Evolutionary conservation across 2,888 invertebrate genomes (phyloP), one percentile per base, ranked within the genome.

Genomic region (Thymelicus lineola): DNA sequence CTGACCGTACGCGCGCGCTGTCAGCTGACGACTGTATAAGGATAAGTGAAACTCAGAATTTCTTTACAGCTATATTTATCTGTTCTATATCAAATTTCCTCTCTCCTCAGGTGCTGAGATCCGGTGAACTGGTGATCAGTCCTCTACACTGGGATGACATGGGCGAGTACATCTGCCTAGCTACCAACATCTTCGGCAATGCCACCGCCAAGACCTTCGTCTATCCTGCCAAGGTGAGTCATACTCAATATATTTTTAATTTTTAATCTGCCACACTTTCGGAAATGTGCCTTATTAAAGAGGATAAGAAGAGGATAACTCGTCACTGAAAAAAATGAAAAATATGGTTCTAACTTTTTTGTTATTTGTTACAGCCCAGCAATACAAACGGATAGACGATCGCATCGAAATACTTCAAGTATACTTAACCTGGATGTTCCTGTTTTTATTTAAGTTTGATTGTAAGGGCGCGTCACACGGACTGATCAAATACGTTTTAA

Each of bases 101-200:
- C 14, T 17, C 14, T 7, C 17, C 15, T 3, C 82, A 95, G 95
- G 90, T 96, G 38, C 90, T 97, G 7, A 94, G 95, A 9, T 96
- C 95, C 68, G 98, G 98, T 5, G 97, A 97, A 83, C 91, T 98
- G 63, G 87, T 97, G 70, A 97, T 98, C 74, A 90, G 95, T 1
- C 90, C 95, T 3, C 94, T 98, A 6, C 94, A 94, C 63, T 98
- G 97, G 97, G 89, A 93, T 35, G 97, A 97, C 78, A 97, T 98
- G 97, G 98, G 98, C 17, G 95, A 94, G 57, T 98, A 96, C 89
- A 95, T 92, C 36, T 98, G 98, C 83, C 90, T 95, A 55, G 97
- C 97, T 0, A 93, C 94, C 72, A 97, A 96, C 81, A 79, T 88
- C 1, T 88, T 95, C 42, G 96, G 96, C 12, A 91, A 94, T 70